Percentiles rank a stretch among this genome's conserved stretches.
These are phyloP conservation scores for Drosophila nigritarsus DNA, from an alignment of 2,888 invertebrate genomes.

Conservation along the genomic window DNA sequence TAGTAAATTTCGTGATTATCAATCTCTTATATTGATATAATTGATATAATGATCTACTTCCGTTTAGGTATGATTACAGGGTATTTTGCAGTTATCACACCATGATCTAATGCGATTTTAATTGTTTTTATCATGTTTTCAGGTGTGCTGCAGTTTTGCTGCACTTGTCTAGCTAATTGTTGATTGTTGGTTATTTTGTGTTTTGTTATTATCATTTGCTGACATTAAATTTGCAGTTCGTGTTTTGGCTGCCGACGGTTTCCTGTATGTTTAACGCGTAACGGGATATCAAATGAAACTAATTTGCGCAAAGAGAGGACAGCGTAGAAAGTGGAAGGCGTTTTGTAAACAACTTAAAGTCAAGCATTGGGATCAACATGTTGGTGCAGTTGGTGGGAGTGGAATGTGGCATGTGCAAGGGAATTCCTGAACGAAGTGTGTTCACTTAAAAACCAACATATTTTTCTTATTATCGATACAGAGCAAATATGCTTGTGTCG, in stretches of 20 bases:
- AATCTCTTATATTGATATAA: background rate
- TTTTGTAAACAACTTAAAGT: conserved; percentile 36
- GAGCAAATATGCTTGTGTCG: background rate
- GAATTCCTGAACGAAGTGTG: background rate
- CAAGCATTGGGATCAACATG: conserved; percentile 7
- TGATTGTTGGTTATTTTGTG: conserved; percentile 28
- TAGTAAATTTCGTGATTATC: background rate
- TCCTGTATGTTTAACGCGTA: conserved; percentile 64
- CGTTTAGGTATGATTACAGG: conserved; percentile 13
- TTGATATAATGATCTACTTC: background rate
- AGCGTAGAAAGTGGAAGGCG: conserved; percentile 37
- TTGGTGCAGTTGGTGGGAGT: background rate
- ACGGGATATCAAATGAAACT: conserved; percentile 33
- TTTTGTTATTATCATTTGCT: conserved; percentile 13
- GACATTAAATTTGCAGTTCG: conserved; percentile 58
- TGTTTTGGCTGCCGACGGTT: conserved; percentile 35
- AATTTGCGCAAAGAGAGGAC: conserved; percentile 26
- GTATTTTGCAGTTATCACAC: conserved; percentile 16
- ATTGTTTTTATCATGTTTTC: conserved; percentile 36
- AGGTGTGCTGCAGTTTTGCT: conserved; percentile 30
- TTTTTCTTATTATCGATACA: background rate
- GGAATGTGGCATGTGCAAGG: background rate
- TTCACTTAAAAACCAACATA: background rate
- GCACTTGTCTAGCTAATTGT: conserved; percentile 47
- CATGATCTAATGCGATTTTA: conserved; percentile 4